Evolutionary conservation across 2,113 vertebrate species (phyloP).

Genomic region (Trachemys scripta): DNA sequence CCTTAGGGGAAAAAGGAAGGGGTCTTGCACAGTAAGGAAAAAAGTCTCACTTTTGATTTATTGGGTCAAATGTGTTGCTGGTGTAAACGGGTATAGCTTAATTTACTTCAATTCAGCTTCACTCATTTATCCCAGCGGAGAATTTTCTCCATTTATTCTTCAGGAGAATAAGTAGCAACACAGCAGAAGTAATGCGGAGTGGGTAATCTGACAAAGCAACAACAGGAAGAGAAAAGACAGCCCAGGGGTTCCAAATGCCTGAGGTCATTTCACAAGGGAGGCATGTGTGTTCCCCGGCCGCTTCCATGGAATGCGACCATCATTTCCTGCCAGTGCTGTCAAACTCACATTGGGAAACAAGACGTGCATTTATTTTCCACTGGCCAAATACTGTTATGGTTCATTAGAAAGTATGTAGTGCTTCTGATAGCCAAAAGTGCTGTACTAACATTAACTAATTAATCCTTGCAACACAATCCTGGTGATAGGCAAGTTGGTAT

Average conservation of each 20-base stretch:
- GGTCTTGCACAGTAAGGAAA: not conserved
- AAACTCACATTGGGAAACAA: not conserved
- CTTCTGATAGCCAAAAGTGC: not conserved
- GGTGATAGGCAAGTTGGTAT: fast-evolving
- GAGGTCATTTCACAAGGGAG: not conserved
- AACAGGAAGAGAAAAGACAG: not conserved
- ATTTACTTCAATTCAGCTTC: not conserved
- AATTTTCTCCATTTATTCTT: not conserved
- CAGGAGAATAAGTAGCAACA: not conserved
- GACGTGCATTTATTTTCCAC: fast-evolving
- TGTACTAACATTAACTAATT: fast-evolving
- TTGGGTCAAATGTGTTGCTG: not conserved
- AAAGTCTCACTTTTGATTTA: not conserved
- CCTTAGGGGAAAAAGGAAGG: not conserved
- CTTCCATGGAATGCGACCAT: not conserved
- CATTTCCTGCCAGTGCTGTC: not conserved
- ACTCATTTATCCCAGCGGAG: not conserved
- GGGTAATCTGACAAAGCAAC: constrained; percentile 34
- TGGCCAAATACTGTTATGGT: not conserved
- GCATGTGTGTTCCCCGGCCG: not conserved
- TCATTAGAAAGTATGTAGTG: not conserved
- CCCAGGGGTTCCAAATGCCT: not conserved
- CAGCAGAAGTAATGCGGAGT: constrained; percentile 8
- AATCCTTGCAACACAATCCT: not conserved
- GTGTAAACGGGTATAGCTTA: not conserved